Evolutionary conservation across 2,797 vertebrate genomes (phyloP).

Genomic region (Orestias chungarensis): DNA sequence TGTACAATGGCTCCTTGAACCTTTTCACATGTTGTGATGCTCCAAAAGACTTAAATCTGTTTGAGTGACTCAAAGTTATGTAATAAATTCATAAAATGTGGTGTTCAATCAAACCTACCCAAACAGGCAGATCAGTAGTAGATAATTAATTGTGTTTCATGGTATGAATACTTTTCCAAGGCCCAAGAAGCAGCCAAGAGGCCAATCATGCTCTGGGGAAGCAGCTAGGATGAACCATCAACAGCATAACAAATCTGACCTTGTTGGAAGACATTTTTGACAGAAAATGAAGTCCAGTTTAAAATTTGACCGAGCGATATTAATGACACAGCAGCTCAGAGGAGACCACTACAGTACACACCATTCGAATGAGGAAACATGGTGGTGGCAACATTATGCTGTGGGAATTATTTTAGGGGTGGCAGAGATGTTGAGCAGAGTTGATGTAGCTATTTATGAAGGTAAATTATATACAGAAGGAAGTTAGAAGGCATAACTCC

Average conservation of each 20-base stretch:
- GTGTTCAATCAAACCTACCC: neutral
- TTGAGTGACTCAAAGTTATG: neutral
- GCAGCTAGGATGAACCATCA: neutral
- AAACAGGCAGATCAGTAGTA: too few species aligned
- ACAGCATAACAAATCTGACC: neutral
- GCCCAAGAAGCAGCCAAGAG: neutral
- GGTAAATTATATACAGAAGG: too few species aligned
- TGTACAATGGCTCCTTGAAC: neutral
- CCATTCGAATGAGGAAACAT: neutral
- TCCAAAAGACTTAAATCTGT: neutral
- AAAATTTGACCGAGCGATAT: neutral
- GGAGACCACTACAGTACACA: neutral
- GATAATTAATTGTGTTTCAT: too few species aligned
- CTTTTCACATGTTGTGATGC: neutral
- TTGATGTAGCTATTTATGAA: too few species aligned
- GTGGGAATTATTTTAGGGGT: neutral
- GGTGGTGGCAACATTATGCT: neutral
- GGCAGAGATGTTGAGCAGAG: neutral
- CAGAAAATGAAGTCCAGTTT: neutral
- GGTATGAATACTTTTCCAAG: neutral
- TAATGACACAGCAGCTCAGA: too few species aligned
- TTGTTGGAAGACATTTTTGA: neutral
- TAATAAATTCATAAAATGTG: neutral
- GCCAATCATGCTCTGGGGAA: neutral
- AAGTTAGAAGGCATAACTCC: too few species aligned